Percentiles rank a stretch among this genome's conserved stretches.
These are phyloP conservation scores for Melanophora roralis DNA, from an alignment of 2,888 invertebrate genomes.

Conservation along the genomic window DNA sequence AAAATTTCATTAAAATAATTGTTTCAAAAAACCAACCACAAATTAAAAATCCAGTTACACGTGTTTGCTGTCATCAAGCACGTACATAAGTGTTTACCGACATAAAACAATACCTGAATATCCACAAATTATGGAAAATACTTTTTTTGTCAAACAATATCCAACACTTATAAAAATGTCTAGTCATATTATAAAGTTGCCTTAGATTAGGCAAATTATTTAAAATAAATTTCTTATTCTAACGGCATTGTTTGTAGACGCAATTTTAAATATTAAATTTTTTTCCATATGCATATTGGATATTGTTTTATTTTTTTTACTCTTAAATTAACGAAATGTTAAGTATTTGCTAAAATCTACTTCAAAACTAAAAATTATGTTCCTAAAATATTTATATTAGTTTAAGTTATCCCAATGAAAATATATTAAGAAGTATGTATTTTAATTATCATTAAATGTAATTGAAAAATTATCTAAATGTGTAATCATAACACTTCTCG, in stretches of 20 bases:
- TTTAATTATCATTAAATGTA: conserved; percentile 2
- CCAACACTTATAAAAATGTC: neutral
- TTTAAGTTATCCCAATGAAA: conserved; percentile 22
- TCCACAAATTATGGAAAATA: conserved; percentile 21
- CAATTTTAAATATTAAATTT: too few species aligned
- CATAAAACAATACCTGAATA: neutral
- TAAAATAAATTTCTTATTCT: too few species aligned
- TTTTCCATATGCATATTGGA: too few species aligned
- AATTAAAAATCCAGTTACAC: neutral
- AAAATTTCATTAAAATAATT: neutral
- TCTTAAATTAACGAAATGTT: too few species aligned
- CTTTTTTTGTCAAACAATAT: neutral
- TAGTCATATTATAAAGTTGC: neutral
- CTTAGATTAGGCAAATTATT: too few species aligned
- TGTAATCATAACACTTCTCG: conserved; percentile 32
- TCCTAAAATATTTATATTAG: too few species aligned
- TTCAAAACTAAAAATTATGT: too few species aligned
- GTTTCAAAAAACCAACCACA: neutral
- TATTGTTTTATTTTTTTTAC: neutral
- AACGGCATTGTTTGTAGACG: too few species aligned
- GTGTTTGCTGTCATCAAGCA: conserved; percentile 16
- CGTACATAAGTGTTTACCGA: neutral
- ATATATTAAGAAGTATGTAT: neutral
- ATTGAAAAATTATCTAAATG: conserved; percentile 59
- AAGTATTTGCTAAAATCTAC: too few species aligned